phyloP scores from a whole-genome alignment of 2,888 invertebrate species.

The Metopia argyrocephala region DNA sequence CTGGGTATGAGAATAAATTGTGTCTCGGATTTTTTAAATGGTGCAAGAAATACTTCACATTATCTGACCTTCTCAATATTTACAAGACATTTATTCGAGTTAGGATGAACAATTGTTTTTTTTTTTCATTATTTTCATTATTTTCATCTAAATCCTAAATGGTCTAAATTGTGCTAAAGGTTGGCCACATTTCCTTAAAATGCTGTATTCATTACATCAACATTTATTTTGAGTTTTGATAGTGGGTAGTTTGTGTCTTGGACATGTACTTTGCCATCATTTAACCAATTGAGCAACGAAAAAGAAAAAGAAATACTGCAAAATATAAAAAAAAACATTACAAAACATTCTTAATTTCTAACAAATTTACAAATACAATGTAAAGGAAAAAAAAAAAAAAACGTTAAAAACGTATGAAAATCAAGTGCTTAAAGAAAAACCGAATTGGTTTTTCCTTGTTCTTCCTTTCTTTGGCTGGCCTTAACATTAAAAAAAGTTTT shows the following conservation, averaged over 20 bases:
- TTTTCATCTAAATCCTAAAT: background rate
- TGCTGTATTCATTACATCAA: slow-evolving; percentile 58
- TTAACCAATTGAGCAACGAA: slow-evolving; percentile 25
- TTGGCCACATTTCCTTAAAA: slow-evolving; percentile 19
- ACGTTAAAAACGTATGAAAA: slow-evolving; percentile 37
- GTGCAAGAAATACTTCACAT: too few relatives aligned
- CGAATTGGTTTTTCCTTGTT: slow-evolving; percentile 32
- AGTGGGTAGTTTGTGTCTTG: slow-evolving; percentile 30
- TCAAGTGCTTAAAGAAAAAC: slow-evolving; percentile 58
- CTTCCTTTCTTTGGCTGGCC: background rate
- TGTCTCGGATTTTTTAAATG: too few relatives aligned
- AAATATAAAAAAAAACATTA: background rate
- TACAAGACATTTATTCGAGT: too few relatives aligned
- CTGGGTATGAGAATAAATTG: too few relatives aligned
- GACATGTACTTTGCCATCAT: slow-evolving; percentile 40
- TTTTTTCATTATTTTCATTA: too few relatives aligned
- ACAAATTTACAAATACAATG: slow-evolving; percentile 54
- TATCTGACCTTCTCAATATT: too few relatives aligned
- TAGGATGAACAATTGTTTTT: too few relatives aligned
- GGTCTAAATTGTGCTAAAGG: background rate
- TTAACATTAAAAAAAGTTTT: slow-evolving; percentile 26
- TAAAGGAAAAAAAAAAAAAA: background rate
- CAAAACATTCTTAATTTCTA: slow-evolving; percentile 52
- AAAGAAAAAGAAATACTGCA: background rate
- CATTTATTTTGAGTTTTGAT: slow-evolving; percentile 45